Evolutionary conservation across 1,140 invertebrate genomes (phyloP), one percentile per base, ranked within the genome.

Genomic region (Hetaerina americana): DNA sequence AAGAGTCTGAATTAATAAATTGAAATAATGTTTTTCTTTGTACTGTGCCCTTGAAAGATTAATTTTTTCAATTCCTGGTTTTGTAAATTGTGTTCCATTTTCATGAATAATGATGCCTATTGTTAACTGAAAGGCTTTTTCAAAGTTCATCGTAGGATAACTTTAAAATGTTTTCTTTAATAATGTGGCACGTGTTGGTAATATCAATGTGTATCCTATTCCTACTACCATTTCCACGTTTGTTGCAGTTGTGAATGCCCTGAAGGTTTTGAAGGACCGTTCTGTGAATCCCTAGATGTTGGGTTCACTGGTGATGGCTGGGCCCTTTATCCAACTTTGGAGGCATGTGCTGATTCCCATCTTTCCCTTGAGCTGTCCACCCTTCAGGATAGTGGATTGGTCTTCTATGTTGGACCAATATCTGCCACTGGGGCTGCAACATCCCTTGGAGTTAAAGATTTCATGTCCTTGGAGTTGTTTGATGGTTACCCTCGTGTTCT

Each of bases 321-420:
- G 86, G 94, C 95, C 0, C 88, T 97, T 82, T 97, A 95, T 82
- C 87, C 90, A 0, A 85, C 94, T 0, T 86, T 95, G 15, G 85
- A 90, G 26, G 83, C 89, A 0, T 92, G 92, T 77, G 88, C 90
- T 69, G 89, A 92, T 71, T 90, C 87, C 68, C 87, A 84, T 76
- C 88, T 94, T 49, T 91, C 87, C 70, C 80, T 98, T 5, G 90
- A 94, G 74, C 84, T 97, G 71, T 88, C 89, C 0, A 85, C 92
- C 1, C 85, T 89, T 77, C 82, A 83, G 26, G 87, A 87, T 24
- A 85, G 89, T 80, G 94, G 94, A 18, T 83, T 98, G 0, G 84
- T 98, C 26, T 92, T 98, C 79, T 99, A 98, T 79, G 85, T 94
- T 77, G 96, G 96, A 22, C 96, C 96, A 0, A 83, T 94, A 71